Conservation (phyloP, 2,797 vertebrate genomes). For the Sebastes minor region DNA sequence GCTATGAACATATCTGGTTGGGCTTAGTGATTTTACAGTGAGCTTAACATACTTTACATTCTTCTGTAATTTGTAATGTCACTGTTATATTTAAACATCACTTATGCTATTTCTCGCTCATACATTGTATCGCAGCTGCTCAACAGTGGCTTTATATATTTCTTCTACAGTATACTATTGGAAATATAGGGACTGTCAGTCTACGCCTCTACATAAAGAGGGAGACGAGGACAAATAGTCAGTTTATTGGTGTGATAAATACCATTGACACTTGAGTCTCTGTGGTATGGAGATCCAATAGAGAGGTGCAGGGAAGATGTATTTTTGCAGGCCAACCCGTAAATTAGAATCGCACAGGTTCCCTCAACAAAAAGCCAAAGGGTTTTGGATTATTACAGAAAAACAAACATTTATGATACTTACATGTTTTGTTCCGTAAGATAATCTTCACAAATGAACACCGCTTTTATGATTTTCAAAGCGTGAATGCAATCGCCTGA, state of each 20-base stretch:
- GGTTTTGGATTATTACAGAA: too few relatives aligned
- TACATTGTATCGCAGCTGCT: neutral
- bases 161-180: neutral
- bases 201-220: neutral
- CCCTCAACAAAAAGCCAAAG: too few relatives aligned
- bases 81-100: neutral
- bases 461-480: too few relatives aligned
- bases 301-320: fast-evolving
- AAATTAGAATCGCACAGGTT: too few relatives aligned
- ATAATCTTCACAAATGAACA: too few relatives aligned
- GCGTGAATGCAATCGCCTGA: too few relatives aligned
- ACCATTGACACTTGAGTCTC: neutral
- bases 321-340: too few relatives aligned
- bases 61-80: neutral
- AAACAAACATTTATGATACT: too few relatives aligned
- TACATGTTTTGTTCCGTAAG: too few relatives aligned
- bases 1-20: neutral
- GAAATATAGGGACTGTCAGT: neutral
- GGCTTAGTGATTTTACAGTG: neutral
- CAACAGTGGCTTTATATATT: neutral
- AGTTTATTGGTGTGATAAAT: neutral
- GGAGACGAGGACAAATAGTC: neutral
- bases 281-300: neutral
- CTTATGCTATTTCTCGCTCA: neutral
- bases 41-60: neutral